phyloP scores from a whole-genome alignment of 2,113 vertebrate species.

The Copsychus sechellarum region DNA sequence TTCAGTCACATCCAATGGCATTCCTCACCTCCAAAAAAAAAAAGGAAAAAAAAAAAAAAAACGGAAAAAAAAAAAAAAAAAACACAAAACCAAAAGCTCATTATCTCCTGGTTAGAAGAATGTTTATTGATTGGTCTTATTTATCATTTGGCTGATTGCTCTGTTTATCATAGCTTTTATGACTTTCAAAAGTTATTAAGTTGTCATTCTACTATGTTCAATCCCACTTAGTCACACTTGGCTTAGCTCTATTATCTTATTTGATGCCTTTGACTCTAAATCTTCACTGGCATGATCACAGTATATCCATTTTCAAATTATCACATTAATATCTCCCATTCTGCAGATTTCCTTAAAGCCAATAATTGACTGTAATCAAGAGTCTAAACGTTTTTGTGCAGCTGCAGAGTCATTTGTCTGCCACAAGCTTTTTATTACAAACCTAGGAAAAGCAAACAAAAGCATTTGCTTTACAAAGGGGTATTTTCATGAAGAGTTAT shows the following conservation, averaged over 20 bases:
- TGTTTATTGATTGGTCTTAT: neutral
- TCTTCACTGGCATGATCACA: neutral
- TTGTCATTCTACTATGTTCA: neutral
- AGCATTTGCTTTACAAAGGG: neutral
- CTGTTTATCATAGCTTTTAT: neutral
- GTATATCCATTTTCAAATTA: constrained; percentile 12
- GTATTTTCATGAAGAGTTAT: neutral
- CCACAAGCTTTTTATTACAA: neutral
- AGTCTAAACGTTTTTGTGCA: neutral
- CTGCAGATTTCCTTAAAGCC: neutral
- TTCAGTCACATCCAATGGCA: neutral
- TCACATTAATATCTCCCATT: constrained; percentile 15
- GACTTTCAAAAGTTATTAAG: constrained; percentile 9
- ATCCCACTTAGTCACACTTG: neutral
- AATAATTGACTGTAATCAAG: constrained; percentile 21
- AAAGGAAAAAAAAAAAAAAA: too few species aligned
- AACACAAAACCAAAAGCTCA: neutral
- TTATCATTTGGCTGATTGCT: neutral
- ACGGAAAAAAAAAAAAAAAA: too few species aligned
- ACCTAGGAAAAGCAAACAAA: neutral
- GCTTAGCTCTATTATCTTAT: neutral
- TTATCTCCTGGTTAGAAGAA: neutral
- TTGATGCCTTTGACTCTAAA: constrained; percentile 5
- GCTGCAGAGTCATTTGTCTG: neutral
- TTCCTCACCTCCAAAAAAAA: neutral